Percentiles rank a stretch among this genome's conserved stretches.
phyloP scores from a whole-genome alignment of 2,113 vertebrate genomes.

The Bombycilla garrulus region DNA sequence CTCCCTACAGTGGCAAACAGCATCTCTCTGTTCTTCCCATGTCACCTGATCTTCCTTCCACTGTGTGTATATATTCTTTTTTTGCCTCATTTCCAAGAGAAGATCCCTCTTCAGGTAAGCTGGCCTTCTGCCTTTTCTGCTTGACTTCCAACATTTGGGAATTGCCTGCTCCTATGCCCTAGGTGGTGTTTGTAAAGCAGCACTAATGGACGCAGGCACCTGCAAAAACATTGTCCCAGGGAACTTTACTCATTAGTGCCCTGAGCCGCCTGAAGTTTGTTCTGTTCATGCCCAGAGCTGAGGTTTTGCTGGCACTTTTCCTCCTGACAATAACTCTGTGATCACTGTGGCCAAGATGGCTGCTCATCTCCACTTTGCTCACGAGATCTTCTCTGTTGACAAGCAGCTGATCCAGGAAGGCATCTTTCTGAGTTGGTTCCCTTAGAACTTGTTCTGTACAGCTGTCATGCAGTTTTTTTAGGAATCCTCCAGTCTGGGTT shows the following conservation, averaged over 20 bases:
- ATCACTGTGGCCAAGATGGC: no score
- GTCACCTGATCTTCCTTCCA: not conserved
- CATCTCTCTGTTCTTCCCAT: not conserved
- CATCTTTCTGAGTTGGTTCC: not conserved
- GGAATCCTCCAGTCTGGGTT: not conserved
- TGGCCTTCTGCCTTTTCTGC: not conserved
- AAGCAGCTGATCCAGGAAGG: not conserved
- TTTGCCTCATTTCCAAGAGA: not conserved
- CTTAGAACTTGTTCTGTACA: not conserved
- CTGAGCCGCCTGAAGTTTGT: not conserved
- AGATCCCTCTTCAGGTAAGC: not conserved
- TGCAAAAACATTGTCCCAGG: not conserved
- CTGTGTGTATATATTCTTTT: not conserved
- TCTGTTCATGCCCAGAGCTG: not conserved
- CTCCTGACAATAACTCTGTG: not conserved
- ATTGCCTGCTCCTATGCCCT: fast-evolving
- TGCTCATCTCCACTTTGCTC: no score
- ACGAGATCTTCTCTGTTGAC: fast-evolving
- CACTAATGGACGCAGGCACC: fast-evolving
- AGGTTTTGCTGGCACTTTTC: not conserved
- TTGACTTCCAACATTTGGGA: not conserved
- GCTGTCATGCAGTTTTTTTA: not conserved
- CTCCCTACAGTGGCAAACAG: not conserved
- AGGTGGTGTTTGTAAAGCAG: not conserved
- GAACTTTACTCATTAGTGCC: not conserved